Conservation (phyloP, 1,140 invertebrate genomes). For the Oryzaephilus surinamensis region DNA sequence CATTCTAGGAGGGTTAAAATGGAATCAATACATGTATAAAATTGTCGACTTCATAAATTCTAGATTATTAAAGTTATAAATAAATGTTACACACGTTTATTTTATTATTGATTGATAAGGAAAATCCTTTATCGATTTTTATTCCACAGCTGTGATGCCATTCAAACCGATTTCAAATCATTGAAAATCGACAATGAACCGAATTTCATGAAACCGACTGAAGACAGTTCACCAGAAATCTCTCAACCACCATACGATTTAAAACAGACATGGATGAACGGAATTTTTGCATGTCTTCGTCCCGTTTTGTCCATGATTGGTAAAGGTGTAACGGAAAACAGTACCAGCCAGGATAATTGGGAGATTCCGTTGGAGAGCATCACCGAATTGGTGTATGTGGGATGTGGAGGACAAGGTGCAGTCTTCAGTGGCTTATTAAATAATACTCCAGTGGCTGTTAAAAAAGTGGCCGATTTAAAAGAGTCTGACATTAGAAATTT, state of each 20-base stretch:
- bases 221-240: conserved; percentile 36
- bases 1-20: too few species aligned
- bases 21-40: too few species aligned
- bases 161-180: too few species aligned
- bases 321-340: conserved; percentile 63
- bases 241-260: conserved; percentile 39
- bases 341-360: conserved; percentile 54
- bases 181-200: too few species aligned
- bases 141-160: too few species aligned
- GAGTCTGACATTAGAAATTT: conserved; percentile 94
- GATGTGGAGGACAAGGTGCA: conserved; percentile 91
- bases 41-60: too few species aligned
- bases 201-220: too few species aligned
- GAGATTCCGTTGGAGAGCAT: conserved; percentile 92
- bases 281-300: conserved; percentile 73
- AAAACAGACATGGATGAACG: conserved; percentile 63
- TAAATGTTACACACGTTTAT: too few species aligned
- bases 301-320: conserved; percentile 78
- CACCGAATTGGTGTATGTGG: conserved; percentile 83
- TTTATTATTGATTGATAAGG: too few species aligned
- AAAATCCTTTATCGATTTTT: too few species aligned
- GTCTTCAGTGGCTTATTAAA: conserved; percentile 84
- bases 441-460: conserved; percentile 85
- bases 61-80: too few species aligned
- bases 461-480: conserved; percentile 86